phyloP scores from a whole-genome alignment of 2,113 vertebrate genomes.

The Urocitellus parryii region DNA sequence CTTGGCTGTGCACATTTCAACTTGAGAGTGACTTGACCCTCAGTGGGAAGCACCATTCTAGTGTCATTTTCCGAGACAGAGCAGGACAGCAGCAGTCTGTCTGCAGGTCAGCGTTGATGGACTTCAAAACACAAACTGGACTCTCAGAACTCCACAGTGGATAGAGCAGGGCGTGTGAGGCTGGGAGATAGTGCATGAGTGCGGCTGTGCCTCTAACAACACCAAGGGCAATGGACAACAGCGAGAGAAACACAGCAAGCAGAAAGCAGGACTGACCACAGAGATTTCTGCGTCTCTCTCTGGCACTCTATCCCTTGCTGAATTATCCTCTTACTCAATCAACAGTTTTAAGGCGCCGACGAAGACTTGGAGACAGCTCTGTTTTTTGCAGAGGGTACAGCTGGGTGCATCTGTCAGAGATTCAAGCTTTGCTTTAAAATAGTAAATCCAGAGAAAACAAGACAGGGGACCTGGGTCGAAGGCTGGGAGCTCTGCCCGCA shows the following conservation, averaged over 20 bases:
- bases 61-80: not conserved
- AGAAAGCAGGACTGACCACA: not conserved
- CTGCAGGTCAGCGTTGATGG: not conserved
- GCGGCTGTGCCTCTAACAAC: conserved; percentile 36
- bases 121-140: not conserved
- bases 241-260: not conserved
- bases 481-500: not conserved
- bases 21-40: not conserved
- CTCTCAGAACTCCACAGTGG: not conserved
- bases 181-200: not conserved
- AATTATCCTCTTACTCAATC: not conserved
- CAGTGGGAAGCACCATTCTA: not conserved
- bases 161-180: not conserved
- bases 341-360: not conserved
- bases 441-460: conserved; percentile 32
- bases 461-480: not conserved
- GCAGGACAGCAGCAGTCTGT: not conserved
- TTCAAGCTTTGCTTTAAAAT: conserved; percentile 19
- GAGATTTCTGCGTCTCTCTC: not conserved
- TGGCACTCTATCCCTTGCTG: no score
- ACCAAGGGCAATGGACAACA: not conserved
- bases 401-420: not conserved
- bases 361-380: not conserved
- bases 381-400: not conserved
- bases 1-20: not conserved